Base-by-base conservation (phyloP, 2,888 invertebrate species). In the Drosophila robusta region DNA sequence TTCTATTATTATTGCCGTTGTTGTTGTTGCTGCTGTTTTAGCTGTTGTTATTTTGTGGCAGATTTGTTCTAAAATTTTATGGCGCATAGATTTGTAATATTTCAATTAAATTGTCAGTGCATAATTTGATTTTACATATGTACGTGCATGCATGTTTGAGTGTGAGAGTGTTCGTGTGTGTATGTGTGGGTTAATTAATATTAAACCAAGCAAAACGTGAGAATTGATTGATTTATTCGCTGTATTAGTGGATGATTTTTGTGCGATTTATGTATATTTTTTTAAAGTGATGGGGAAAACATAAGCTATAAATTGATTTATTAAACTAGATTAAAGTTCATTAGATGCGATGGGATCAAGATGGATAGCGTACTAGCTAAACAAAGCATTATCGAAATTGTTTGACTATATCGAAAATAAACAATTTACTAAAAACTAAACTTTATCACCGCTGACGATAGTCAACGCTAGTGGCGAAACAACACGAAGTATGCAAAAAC, bases 61-160 rank as follows among this genome's bases (percentile, higher is more conserved):
- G 77, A 82, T 89, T 83, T 80, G 78, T 82, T 89, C 84, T 89
- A 83, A 80, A 78, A 84, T 78, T 87, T 89, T 82, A 88, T 89
- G 79, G 76, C 63, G 79, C 87, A 84, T 79, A 51, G 80, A 83
- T 76, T 83, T 86, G 78, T 80, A 83, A 83, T 80, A 86, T 86
- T 83, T 83, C 76, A 83, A 86, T 83, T 83, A 83, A 78, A 78
- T 83, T 78, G 83, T 78, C 78, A 86, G 73, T 85, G 85, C 74
- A 75, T 80, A 75, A 75, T 76, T 67, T 72, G 38, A 69, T 44
- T 54, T 34, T 12, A 44, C 34, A 64, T 78, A 63, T 60, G 55
- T 68, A 32, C 6, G 41, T 24, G n/a, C 3, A 51, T 4, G 41
- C 29, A 22, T 2, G 5, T 16, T 12, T 45, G 22, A 4, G 34